A percentile compares a stretch with the other conserved stretches of the same genome.
Evolutionary conservation across 2,888 invertebrate genomes (phyloP).

Genomic region (Eumerus sabulonum): DNA sequence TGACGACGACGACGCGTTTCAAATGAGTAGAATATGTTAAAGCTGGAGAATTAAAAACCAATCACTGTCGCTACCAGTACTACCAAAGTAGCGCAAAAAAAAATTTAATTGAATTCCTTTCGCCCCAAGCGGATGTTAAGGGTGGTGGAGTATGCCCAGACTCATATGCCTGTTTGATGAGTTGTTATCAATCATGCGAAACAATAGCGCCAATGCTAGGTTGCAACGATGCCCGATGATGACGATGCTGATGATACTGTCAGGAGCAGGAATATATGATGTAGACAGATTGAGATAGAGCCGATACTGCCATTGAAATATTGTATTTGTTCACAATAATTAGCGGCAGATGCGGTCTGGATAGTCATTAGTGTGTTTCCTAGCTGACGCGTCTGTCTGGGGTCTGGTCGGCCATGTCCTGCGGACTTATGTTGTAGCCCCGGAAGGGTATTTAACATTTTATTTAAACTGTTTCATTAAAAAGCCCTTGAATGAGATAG

Average conservation of each 20-base stretch:
- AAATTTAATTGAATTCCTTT: slow-evolving; percentile 44
- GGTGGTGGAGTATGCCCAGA: slow-evolving; percentile 47
- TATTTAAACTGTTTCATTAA: slow-evolving; percentile 22
- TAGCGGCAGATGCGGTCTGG: slow-evolving; percentile 67
- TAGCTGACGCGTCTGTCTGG: slow-evolving; percentile 25
- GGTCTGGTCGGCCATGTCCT: slow-evolving; percentile 10
- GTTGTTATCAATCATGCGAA: slow-evolving; percentile 59
- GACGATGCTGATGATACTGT: slow-evolving; percentile 3
- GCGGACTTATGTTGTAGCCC: neutral
- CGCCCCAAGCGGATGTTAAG: neutral
- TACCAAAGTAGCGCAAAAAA: neutral
- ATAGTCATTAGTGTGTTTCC: slow-evolving; percentile 52
- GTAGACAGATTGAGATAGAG: slow-evolving; percentile 16
- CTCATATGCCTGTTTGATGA: slow-evolving; percentile 38
- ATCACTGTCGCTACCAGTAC: slow-evolving; percentile 35
- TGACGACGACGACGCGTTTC: too few relatives aligned
- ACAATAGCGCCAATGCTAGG: slow-evolving; percentile 25
- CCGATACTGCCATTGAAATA: slow-evolving; percentile 40
- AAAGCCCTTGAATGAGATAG: slow-evolving; percentile 2
- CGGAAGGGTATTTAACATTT: slow-evolving; percentile 21
- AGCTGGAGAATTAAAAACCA: slow-evolving; percentile 66
- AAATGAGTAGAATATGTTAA: slow-evolving; percentile 27
- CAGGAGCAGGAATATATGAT: neutral
- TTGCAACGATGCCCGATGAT: slow-evolving; percentile 10
- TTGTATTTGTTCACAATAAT: slow-evolving; percentile 62